Evolutionary conservation across 2,797 vertebrate species (phyloP), one percentile per base, ranked within the genome.

Genomic region (Macropus fuliginosus): DNA sequence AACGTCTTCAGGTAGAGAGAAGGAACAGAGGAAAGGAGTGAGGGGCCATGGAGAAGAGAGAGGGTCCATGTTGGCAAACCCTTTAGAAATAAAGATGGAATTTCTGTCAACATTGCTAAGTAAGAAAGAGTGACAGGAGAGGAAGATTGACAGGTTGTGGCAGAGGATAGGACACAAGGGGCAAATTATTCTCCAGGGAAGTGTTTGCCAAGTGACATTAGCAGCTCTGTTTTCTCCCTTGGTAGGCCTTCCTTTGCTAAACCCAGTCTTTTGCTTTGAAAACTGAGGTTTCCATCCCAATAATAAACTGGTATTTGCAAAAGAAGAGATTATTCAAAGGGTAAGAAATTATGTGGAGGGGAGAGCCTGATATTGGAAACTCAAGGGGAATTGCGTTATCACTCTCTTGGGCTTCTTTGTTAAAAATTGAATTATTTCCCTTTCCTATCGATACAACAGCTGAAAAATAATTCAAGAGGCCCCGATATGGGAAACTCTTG

Each of bases 81-180:
- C 28, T 10, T 57, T 57, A 16, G 29, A 96, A 57, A 59, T 56
- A 93, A 97, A 93, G 66, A 93, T 29, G 90, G 93, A 56, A 94
- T 91, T 57, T 92, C 91, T 93, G 96, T 87, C 92, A 94, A 92
- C 27, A 91, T 34, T n/a, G 11, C 91, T 90, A 94, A 91, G 52
- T 93, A 95, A 95, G 93, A 95, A 97, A 94, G 74, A 96, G 21
- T 95, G 95, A 96, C 95, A 66, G n/a, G 21, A 93, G 31, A 66
- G 56, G 93, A 93, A 92, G 90, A 54, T 31, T 93, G 93, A 91
- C 90, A 93, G 40, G 31, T 21, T 91, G 59, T 91, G 66, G 55
- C 95, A 34, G 55, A 62, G 59, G 62, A 74, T 92, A 91, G 62
- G 92, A 95, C 93, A 92, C 91, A 95, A 92, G 91, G 92, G 92